phyloP scores from a whole-genome alignment of 1,140 invertebrate species.

The Zaprionus camerounensis region DNA sequence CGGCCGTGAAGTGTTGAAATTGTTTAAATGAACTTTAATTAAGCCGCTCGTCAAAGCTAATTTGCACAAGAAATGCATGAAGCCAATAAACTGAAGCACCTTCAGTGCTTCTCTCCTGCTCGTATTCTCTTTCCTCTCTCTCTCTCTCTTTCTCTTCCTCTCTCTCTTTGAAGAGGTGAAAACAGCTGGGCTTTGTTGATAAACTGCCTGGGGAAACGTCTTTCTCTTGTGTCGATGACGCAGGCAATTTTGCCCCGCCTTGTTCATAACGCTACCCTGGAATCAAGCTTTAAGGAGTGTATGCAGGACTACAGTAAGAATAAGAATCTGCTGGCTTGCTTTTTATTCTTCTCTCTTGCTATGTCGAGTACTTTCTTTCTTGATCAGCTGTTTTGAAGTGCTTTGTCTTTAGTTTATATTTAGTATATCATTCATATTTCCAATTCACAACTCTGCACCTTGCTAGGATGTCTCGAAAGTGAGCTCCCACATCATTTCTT shows the following conservation, averaged over 20 bases:
- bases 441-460: background rate
- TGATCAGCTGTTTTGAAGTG: background rate
- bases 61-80: constrained; percentile 48
- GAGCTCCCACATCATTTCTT: constrained; percentile 4
- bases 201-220: constrained; percentile 56
- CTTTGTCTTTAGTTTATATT: background rate
- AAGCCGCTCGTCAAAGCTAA: constrained; percentile 48
- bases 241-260: constrained; percentile 34
- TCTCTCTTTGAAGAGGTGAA: background rate
- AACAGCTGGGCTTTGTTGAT: constrained; percentile 74
- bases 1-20: constrained; percentile 60
- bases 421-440: background rate
- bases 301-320: background rate
- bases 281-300: background rate
- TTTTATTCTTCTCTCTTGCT: background rate
- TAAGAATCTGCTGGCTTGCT: background rate
- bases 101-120: background rate
- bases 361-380: background rate
- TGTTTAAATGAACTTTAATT: constrained; percentile 68
- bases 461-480: constrained; percentile 27
- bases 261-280: constrained; percentile 44
- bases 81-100: constrained; percentile 54
- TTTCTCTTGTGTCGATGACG: constrained; percentile 60
- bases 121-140: background rate
- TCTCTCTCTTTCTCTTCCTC: background rate